Evolutionary conservation across 2,113 vertebrate genomes (phyloP), one percentile per base, ranked within the genome.

Genomic region (Rhombomys opimus): DNA sequence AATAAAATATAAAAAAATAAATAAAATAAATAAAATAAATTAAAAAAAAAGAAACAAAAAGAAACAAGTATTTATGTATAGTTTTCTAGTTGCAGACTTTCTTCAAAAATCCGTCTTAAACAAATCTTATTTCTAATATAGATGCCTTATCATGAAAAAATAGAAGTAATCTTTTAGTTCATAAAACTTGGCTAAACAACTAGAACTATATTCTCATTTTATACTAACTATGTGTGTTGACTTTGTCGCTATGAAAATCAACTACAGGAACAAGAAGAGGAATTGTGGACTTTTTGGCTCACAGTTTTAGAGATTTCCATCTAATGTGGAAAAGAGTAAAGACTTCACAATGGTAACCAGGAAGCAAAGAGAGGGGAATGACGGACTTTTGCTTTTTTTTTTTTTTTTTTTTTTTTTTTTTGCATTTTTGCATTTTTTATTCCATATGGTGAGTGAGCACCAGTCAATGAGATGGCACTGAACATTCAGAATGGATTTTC

Each of bases 161-260:
- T 50, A 84, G 41, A 93, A 92, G 78, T 67, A 70, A 95, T 15
- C 15, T 89, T 96, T 75, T 15, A 89, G 27, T 52, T 95, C 8
- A 75, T 87, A 12, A 84, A 38, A 63, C 22, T 32, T 0, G 25
- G 35, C 18, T 90, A 38, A 87, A 11, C 17, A 75, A 72, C 2
- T 92, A 61, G 14, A 92, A 90, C 5, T 11, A 73, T 92, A 81
- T 4, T 68, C 35, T 95, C 27, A 76, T 46, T 50, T 27, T 63
- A 46, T 46, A 4, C 23, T 22, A 93, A 15, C 11, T 86, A 17
- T 52, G 9, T n/a, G 4, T 65, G 38, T 78, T 65, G 15, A 30
- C 20, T 15, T 63, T 17, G 20, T 50, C 27, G 32, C 11, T 8
- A 27, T 52, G 59, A 35, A 63, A 65, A 15, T 50, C 20, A 77